Conservation (phyloP, 2,888 invertebrate species). For the Cataglyphis rosenhaueri region DNA sequence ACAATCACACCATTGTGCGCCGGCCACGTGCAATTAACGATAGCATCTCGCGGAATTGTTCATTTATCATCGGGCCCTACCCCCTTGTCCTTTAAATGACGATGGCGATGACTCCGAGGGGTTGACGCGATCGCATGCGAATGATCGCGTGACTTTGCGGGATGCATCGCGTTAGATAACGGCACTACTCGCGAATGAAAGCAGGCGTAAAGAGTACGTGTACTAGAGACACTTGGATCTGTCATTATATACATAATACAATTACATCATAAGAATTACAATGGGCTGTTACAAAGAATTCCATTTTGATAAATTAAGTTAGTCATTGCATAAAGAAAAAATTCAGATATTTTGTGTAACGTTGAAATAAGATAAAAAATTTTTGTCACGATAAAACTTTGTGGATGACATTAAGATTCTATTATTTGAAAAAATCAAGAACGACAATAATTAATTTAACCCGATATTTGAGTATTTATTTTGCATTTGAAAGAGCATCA, state of each 20-base stretch:
- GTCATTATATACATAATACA: conserved; percentile 16
- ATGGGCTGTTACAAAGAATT: not conserved
- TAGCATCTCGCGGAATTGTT: conserved; percentile 82
- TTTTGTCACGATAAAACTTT: not conserved
- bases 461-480: not conserved
- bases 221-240: conserved; percentile 8
- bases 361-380: not conserved
- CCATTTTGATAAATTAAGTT: not conserved
- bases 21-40: conserved; percentile 81
- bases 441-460: not conserved
- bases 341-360: not conserved
- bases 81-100: conserved; percentile 69
- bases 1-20: conserved; percentile 82
- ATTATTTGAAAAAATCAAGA: not conserved
- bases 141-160: conserved; percentile 32
- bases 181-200: not conserved
- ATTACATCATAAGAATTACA: not conserved
- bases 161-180: conserved; percentile 5
- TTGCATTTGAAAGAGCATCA: not conserved
- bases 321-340: not conserved
- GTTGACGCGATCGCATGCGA: conserved; percentile 48
- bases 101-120: conserved; percentile 28
- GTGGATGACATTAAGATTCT: not conserved
- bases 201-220: not conserved
- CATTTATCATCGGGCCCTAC: conserved; percentile 75